These are phyloP conservation scores for Drosophila seguyi DNA, from an alignment of 1,140 invertebrate species.

Conservation along the genomic window DNA sequence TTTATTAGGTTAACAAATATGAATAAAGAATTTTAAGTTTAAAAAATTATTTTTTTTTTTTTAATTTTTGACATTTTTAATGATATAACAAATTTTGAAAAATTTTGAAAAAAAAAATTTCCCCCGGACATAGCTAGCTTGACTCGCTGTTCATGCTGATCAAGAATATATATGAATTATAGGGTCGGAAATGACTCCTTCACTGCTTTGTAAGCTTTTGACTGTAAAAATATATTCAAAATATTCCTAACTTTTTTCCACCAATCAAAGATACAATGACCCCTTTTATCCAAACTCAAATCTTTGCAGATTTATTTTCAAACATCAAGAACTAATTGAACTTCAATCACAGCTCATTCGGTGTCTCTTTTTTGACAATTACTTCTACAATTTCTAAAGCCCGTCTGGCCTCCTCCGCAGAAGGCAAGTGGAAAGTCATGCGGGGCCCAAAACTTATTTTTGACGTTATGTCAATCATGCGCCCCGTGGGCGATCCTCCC, in stretches of 20 bases:
- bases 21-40: too few relatives aligned
- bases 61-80: too few relatives aligned
- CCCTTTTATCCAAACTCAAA: neutral
- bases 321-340: neutral
- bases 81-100: too few relatives aligned
- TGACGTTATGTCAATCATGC: conserved; percentile 60
- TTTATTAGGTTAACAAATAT: too few relatives aligned
- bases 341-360: neutral
- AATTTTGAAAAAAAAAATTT: too few relatives aligned
- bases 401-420: conserved; percentile 23
- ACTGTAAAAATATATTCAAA: too few relatives aligned
- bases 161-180: too few relatives aligned
- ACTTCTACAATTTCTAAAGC: conserved; percentile 45
- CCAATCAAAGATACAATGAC: neutral
- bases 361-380: conserved; percentile 18
- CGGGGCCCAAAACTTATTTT: conserved; percentile 22
- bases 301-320: conserved; percentile 1
- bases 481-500: conserved; percentile 53
- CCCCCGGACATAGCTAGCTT: too few relatives aligned
- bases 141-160: too few relatives aligned
- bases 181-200: neutral
- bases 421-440: conserved; percentile 41
- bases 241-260: neutral
- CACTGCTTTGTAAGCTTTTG: neutral
- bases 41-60: too few relatives aligned